Base-by-base conservation (phyloP, 2,888 invertebrate species). In the Eristalis arbustorum region DNA sequence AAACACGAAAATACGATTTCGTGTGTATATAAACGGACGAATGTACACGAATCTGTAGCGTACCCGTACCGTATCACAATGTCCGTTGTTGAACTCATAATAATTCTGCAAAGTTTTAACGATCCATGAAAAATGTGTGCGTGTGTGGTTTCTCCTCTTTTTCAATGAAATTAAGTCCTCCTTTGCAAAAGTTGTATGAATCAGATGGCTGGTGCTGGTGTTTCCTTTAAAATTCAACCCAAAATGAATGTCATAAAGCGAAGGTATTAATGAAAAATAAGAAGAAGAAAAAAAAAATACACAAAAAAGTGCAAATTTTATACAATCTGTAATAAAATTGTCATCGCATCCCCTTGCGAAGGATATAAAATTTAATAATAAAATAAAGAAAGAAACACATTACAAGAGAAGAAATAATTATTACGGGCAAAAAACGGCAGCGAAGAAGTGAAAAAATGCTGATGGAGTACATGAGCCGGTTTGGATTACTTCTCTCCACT, bases 401-500 rank as follows among this genome's bases (percentile, higher is more conserved):
- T 68, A 67, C n/a, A 63, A 57, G 68, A 62, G 64, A 34, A 18
- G 37, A 74, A 62, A 71, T 75, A 75, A 72, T 75, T 75, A 75
- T 42, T 31, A 49, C 31, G 31, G 31, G 3, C 8, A 31, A 31
- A 56, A 14, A 63, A 22, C 5, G 66, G 64, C 0, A 73, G 63
- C 64, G 64, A 63, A 66, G 69, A 77, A 73, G 68, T 75, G 63
- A 59, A 73, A 87, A 88, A 89, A 91, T 91, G 91, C 89, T 90
- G 90, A 90, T 90, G 90, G 91, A 91, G 88, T 89, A 89, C 89
- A 89, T 89, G 84, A 88, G 89, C 75, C 90, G 90, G 73, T 89
- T 89, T 79, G 91, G 90, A 89, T 89, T 89, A 84, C 88, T 90
- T 78, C 89, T 91, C 89, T 88, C 89, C 84, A 88, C 89, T 88